Evolutionary conservation across 2,888 invertebrate genomes (phyloP), one percentile per base, ranked within the genome.

Genomic region (Lamellibrachia satsuma): DNA sequence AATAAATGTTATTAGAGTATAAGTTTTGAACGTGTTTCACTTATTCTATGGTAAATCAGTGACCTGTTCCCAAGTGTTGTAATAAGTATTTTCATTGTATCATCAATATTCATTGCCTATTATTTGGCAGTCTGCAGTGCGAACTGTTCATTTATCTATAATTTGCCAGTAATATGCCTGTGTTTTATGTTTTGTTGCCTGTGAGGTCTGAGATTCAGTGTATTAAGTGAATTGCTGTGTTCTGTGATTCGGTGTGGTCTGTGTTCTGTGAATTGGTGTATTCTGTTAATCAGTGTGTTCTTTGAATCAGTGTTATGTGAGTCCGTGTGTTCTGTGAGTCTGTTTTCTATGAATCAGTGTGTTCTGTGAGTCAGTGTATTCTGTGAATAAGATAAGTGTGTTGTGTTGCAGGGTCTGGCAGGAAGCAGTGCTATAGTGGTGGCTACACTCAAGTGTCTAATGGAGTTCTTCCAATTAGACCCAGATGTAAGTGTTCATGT

Each of bases 381-480:
- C 2, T 15, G 75, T 75, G 75, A 75, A 75, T 75, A 15, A 3
- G 75, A 22, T 6, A 22, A 11, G 60, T 60, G 60, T 60, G 60
- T 60, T 60, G 9, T 60, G 60, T 60, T 15, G 39, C 91, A 94
- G 94, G 94, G 94, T 52, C 90, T 94, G 39, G 94, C 94, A 11
- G 94, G 94, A 0, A 94, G 94, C 93, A 94, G 94, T 93, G 94
- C 94, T 52, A 94, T 94, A 4, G 94, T 94, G n/a, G 93, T 94
- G 8, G 94, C 94, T n/a, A 93, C 94, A 15, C 92, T 94, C 15
- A 92, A 94, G 90, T 94, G 94, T 75, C 93, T 94, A 22, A 92
- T 94, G 92, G 51, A 92, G 39, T 94, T 94, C 93, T 94, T 75
- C 75, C 75, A 75, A 75, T n/a, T 75, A 6, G 75, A 60, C 60